phyloP scores from a whole-genome alignment of 2,797 vertebrate genomes.

The Taenioides sp. region DNA sequence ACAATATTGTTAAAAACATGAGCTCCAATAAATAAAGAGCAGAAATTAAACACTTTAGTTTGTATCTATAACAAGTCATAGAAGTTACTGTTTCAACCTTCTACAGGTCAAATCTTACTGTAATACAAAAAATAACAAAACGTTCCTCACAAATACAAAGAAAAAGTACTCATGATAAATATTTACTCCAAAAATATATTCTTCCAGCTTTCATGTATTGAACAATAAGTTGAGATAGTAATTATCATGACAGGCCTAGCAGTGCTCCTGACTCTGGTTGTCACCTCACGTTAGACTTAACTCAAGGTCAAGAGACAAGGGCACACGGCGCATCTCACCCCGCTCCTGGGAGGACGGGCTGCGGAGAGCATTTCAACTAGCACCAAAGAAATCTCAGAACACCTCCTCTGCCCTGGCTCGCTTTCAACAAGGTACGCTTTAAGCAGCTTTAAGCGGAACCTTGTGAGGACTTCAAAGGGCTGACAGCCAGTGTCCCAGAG shows the following conservation, averaged over 20 bases:
- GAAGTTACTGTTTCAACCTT: no score
- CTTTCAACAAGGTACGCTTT: constrained; percentile 59
- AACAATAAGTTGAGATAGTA: no score
- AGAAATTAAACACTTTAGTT: no score
- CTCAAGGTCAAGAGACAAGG: constrained; percentile 67
- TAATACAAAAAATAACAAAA: no score
- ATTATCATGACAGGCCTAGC: neutral
- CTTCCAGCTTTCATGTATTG: no score
- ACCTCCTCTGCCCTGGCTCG: constrained; percentile 43
- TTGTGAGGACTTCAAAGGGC: constrained; percentile 66
- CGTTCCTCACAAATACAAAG: no score
- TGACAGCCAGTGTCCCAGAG: constrained; percentile 49
- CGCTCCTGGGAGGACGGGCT: constrained; percentile 44
- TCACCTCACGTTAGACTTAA: constrained; percentile 26
- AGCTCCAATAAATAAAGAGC: no score
- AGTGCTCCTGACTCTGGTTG: constrained; percentile 14
- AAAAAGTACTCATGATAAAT: no score
- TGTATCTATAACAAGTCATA: no score
- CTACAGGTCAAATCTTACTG: no score
- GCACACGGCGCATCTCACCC: constrained; percentile 49
- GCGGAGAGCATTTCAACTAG: constrained; percentile 44
- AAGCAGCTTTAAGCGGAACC: constrained; percentile 66
- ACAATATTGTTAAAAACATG: no score
- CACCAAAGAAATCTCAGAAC: constrained; percentile 46
- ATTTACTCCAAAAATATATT: no score